Base-by-base conservation (phyloP, 2,113 vertebrate species). In the Columbina picui region DNA sequence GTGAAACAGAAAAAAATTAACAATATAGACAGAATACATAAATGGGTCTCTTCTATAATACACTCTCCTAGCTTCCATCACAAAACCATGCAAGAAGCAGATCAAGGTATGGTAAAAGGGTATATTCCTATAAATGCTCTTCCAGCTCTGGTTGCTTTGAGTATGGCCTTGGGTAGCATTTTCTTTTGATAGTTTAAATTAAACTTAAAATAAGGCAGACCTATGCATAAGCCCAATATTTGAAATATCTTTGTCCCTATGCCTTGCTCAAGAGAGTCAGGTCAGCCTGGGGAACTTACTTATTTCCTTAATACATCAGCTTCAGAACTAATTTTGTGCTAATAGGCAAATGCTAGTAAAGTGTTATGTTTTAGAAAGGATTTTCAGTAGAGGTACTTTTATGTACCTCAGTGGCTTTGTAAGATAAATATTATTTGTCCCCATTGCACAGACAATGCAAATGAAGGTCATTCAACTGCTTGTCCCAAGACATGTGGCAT, bases 291-390 rank as follows among this genome's bases (percentile, higher is more conserved):
- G 23, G 14, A 68, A 56, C 3, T 43, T 49, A 20, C 8, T 52
- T 81, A 53, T 78, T 86, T 85, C 20, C 20, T 84, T 82, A 78
- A 73, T 68, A 10, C 45, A 55, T 34, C 9, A 91, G 11, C 75
- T 73, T 84, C 36, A 96, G 55, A 90, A 52, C 12, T 19, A 84
- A 67, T 95, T 97, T 87, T 38, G 80, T 83, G 26, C 41, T 77
- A 91, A 87, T 65, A 76, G 47, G 30, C 14, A 94, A 94, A 84
- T 47, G 29, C 7, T 50, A 65, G 34, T 75, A 60, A 94, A 84
- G 21, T 55, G 65, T 32, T n/a, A 74, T 55, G 32, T 77, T 83
- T 76, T 49, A 41, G 34, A 82, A 43, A 77, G 49, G 30, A 89
- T 93, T 95, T 95, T 93, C 39, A 41, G 30, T 29, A 76, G 43